These are phyloP conservation scores for Cryptocephalus primarius DNA, from an alignment of 2,888 invertebrate species.

Conservation along the genomic window DNA sequence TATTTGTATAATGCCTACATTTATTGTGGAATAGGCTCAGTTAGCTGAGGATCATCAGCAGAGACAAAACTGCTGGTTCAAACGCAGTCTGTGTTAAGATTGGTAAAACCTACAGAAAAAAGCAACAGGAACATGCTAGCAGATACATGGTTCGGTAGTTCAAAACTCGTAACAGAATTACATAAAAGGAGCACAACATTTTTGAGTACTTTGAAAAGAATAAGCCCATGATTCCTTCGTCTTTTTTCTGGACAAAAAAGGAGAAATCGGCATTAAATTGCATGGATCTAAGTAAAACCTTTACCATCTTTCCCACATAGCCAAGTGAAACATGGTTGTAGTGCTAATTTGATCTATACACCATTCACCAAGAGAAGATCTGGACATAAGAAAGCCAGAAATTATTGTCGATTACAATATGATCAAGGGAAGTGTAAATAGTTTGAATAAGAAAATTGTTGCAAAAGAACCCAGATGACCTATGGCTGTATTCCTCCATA, in stretches of 20 bases:
- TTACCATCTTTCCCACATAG: not conserved
- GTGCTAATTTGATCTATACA: conserved; percentile 1
- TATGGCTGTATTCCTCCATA: conserved; percentile 1
- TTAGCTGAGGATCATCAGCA: not conserved
- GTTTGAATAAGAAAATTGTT: conserved; percentile 2
- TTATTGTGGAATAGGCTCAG: conserved; percentile 1
- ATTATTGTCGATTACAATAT: conserved; percentile 3
- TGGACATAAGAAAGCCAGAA: conserved; percentile 1
- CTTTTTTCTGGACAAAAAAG: not conserved
- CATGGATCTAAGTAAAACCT: no score
- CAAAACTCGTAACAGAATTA: not conserved
- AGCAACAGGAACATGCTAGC: conserved; percentile 1
- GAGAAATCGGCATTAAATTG: not conserved
- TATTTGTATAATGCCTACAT: conserved; percentile 3
- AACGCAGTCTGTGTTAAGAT: not conserved
- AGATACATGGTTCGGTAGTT: conserved; percentile 1
- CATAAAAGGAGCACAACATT: not conserved
- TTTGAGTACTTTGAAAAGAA: conserved; percentile 1
- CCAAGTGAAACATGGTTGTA: not conserved
- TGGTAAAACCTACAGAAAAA: conserved; percentile 1
- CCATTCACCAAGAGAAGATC: conserved; percentile 2
- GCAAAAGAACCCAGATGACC: conserved; percentile 3
- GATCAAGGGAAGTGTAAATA: conserved; percentile 2
- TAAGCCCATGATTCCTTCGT: not conserved
- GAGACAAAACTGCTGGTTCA: not conserved